Evolutionary conservation across 92 coral and sea anemone species (phyloP), one percentile per base, ranked within the genome.

Genomic region (Palythoa grandiflora): DNA sequence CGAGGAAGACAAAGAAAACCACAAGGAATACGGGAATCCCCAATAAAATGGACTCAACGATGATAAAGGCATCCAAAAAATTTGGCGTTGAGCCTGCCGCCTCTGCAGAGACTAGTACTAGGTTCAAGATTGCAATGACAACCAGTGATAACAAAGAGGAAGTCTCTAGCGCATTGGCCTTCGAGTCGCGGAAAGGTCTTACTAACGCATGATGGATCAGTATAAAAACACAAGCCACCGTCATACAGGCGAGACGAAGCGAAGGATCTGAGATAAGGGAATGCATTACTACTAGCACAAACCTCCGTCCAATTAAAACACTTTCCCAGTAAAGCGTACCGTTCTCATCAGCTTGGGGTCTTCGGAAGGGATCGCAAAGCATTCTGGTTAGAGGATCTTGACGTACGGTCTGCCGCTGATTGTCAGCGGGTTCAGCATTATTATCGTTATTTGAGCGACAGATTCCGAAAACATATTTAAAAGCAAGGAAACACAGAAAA

Each of bases 321-420:
- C 92, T 86, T 73, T 90, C 92, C 92, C 92, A 90, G 87, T 90
- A 86, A 38, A 90, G 80, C 1, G 90, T 79, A 6, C 90, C 92
- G 10, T 35, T n/a, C 59, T 50, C 44, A 0, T 73, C 86, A 8
- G 55, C 38, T 20, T 44, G 36, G 1, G 92, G 77, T 70, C 52
- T 14, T 37, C 92, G 86, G 52, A 87, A 90, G 17, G 93, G 90
- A 3, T 75, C 93, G 53, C 84, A 84, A 16, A 90, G 93, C 35
- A 87, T 84, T 73, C 71, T 36, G 38, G 50, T 83, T 1, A 78
- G 77, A n/a, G 79, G 88, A n/a, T 81, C 76, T 47, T 48, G 38
- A 52, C 66, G 68, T 2, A 53, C 76, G 59, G 50, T 61, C 20
- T 83, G 72, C 36, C 35, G 71, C 38, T 73, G 65, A 36, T 40